These are phyloP conservation scores for Solea solea DNA, from an alignment of 2,113 vertebrate genomes.

Conservation along the genomic window DNA sequence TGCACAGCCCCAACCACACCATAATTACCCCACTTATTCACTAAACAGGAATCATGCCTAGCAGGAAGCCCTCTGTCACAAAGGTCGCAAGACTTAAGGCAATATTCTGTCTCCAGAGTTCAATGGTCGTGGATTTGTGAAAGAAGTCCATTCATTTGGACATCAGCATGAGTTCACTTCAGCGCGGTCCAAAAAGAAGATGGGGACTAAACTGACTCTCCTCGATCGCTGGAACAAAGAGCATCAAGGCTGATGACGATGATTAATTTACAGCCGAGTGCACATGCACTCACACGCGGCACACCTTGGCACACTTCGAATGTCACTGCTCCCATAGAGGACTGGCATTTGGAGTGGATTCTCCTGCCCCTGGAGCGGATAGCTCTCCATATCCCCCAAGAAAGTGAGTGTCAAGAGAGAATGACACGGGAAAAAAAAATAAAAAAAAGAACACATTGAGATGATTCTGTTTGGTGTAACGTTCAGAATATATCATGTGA, in stretches of 20 bases:
- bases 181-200: constrained; percentile 61
- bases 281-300: constrained; percentile 62
- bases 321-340: constrained; percentile 81
- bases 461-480: constrained; percentile 10
- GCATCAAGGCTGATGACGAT: constrained; percentile 53
- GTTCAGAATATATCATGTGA: background rate
- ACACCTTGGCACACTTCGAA: constrained; percentile 76
- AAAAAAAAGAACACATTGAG: background rate
- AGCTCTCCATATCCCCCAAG: constrained; percentile 48
- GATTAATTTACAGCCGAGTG: constrained; percentile 72
- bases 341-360: constrained; percentile 81
- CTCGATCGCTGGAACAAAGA: constrained; percentile 63
- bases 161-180: constrained; percentile 74
- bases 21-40: constrained; percentile 99
- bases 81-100: constrained; percentile 92
- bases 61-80: constrained; percentile 90
- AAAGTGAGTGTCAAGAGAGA: constrained; percentile 50
- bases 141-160: constrained; percentile 70
- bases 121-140: constrained; percentile 69
- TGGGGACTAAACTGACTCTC: constrained; percentile 64
- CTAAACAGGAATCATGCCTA: constrained; percentile 91
- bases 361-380: constrained; percentile 62
- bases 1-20: constrained; percentile 89
- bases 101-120: constrained; percentile 85
- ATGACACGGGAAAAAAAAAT: background rate